A percentile compares a stretch with the other conserved stretches of the same genome.
Conservation (phyloP, 1,140 invertebrate genomes). For the Drosophila littoralis region DNA sequence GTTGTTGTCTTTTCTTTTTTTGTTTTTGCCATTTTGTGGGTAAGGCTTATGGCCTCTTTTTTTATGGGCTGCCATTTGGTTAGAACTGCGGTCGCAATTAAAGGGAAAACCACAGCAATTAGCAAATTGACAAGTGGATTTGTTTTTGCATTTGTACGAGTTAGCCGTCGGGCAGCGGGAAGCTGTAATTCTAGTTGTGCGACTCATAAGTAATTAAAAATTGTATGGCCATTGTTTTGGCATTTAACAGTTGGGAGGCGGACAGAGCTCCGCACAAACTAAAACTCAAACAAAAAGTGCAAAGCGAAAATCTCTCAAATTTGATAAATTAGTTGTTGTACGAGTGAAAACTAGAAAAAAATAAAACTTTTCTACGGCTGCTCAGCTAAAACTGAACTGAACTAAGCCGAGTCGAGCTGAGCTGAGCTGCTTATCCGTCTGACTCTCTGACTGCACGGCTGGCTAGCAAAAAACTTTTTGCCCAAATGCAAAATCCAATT, state of each 20-base stretch:
- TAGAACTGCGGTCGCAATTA: conserved; percentile 71
- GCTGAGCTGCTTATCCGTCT: conserved; percentile 39
- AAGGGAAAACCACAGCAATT: conserved; percentile 76
- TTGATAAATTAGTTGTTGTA: conserved; percentile 78
- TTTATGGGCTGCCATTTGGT: conserved; percentile 48
- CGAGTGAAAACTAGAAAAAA: conserved; percentile 51
- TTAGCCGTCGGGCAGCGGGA: neutral
- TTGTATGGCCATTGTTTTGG: conserved; percentile 62
- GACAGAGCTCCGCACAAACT: conserved; percentile 18
- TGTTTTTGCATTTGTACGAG: conserved; percentile 66
- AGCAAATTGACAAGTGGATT: conserved; percentile 80
- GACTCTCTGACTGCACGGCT: conserved; percentile 30
- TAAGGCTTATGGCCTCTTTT: conserved; percentile 46
- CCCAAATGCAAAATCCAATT: conserved; percentile 81
- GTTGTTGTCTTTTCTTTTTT: conserved; percentile 34
- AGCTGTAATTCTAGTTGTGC: conserved; percentile 25
- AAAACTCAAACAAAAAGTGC: conserved; percentile 65
- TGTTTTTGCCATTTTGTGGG: conserved; percentile 21
- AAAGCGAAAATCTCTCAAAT: conserved; percentile 72
- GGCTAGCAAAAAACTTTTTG: conserved; percentile 58
- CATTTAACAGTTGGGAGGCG: conserved; percentile 19
- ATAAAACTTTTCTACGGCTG: conserved; percentile 55
- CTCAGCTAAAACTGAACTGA: conserved; percentile 5
- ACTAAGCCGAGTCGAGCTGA: conserved; percentile 20
- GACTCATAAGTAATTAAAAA: conserved; percentile 71